Conservation (phyloP, 1,140 invertebrate species). For the Rhizoglyphus robini region DNA sequence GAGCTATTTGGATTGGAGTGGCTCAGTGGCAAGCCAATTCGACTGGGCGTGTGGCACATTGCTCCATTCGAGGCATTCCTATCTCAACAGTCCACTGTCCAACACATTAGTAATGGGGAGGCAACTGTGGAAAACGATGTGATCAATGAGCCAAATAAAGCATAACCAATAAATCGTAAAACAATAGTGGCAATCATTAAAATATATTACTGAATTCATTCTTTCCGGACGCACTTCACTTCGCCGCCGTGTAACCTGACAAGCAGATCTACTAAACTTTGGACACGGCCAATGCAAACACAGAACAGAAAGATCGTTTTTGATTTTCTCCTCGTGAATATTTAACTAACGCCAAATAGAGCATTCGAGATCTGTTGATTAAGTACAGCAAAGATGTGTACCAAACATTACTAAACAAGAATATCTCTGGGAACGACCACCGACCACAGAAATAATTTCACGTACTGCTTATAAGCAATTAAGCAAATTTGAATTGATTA, state of each 20-base stretch:
- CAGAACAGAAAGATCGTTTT: constrained; percentile 63
- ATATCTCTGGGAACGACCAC: constrained; percentile 27
- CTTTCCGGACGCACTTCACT: constrained; percentile 69
- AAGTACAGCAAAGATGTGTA: constrained; percentile 23
- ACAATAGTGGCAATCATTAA: not conserved
- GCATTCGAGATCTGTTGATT: constrained; percentile 26
- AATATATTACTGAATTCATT: not conserved
- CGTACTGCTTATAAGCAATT: too few species aligned
- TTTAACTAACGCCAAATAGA: constrained; percentile 37
- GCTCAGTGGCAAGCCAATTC: too few species aligned
- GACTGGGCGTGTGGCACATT: too few species aligned
- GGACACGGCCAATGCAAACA: constrained; percentile 66
- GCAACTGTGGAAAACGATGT: not conserved
- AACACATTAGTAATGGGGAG: not conserved
- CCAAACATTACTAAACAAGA: constrained; percentile 16
- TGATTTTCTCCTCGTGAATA: constrained; percentile 55
- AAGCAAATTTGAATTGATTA: not conserved
- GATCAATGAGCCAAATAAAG: not conserved
- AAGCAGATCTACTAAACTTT: constrained; percentile 69
- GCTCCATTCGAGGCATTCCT: too few species aligned
- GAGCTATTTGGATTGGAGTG: too few species aligned
- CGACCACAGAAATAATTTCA: constrained; percentile 26
- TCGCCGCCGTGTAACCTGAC: constrained; percentile 67
- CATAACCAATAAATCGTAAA: constrained; percentile 25
- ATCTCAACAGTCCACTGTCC: too few species aligned